Conservation (phyloP, 2,888 invertebrate genomes). For the Ctenicera cuprea region DNA sequence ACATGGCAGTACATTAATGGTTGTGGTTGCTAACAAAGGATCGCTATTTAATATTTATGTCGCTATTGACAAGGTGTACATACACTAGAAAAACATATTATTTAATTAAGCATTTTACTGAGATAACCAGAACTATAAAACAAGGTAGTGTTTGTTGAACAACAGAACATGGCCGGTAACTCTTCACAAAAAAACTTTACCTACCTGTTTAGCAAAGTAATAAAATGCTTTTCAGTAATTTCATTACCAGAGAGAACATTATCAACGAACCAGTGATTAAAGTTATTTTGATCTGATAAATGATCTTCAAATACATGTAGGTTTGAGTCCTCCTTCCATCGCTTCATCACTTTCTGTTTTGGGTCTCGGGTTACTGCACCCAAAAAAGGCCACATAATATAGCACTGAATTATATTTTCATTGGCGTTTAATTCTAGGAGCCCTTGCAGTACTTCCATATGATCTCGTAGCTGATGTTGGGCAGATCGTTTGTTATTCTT, state of each 20-base stretch:
- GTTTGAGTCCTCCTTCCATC: conserved; percentile 67
- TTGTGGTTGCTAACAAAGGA: too few species aligned
- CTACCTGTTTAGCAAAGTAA: conserved; percentile 65
- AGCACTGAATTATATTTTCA: conserved; percentile 61
- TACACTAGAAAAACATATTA: not conserved
- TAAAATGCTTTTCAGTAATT: conserved; percentile 60
- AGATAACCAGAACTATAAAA: conserved; percentile 13
- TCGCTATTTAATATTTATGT: too few species aligned
- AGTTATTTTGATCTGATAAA: conserved; percentile 60
- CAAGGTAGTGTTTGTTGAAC: not conserved
- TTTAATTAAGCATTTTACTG: conserved; percentile 7
- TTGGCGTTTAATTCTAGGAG: conserved; percentile 53
- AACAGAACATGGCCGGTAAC: too few species aligned
- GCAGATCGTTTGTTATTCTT: conserved; percentile 70
- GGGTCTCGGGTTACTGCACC: conserved; percentile 65
- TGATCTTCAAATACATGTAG: conserved; percentile 67
- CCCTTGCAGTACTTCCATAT: conserved; percentile 66
- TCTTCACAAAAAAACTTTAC: conserved; percentile 4
- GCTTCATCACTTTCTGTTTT: conserved; percentile 61
- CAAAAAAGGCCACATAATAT: conserved; percentile 69
- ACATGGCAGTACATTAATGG: too few species aligned
- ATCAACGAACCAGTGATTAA: conserved; percentile 65
- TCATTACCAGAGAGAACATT: conserved; percentile 58
- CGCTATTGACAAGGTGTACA: not conserved
- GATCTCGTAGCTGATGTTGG: conserved; percentile 69